Percentiles rank a stretch among this genome's conserved stretches.
Evolutionary conservation across 2,888 invertebrate genomes (phyloP).

Genomic region (Acanthacorydalis orientalis): DNA sequence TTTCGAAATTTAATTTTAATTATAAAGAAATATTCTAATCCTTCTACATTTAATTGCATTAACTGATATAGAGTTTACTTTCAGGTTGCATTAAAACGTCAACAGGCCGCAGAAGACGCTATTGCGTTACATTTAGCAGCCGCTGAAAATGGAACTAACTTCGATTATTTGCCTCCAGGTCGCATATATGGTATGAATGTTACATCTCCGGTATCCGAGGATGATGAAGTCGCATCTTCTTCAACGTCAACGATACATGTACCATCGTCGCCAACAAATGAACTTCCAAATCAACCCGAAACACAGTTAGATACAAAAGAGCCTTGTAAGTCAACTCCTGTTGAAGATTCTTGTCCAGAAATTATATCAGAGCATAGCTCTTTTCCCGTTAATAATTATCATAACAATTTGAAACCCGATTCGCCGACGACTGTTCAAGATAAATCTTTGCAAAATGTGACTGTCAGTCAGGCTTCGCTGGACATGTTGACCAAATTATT

Average conservation of each 20-base stretch:
- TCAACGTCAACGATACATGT: slow-evolving; percentile 7
- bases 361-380: background rate
- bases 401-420: background rate
- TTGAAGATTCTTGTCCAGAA: slow-evolving; percentile 7
- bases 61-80: slow-evolving; percentile 6
- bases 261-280: background rate
- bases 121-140: slow-evolving; percentile 83
- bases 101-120: slow-evolving; percentile 94
- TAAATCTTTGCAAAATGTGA: background rate
- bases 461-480: slow-evolving; percentile 52
- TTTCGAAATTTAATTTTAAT: too few relatives aligned
- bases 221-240: slow-evolving; percentile 2
- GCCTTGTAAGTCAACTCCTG: slow-evolving; percentile 2
- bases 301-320: slow-evolving; percentile 6
- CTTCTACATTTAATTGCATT: too few relatives aligned
- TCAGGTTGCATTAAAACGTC: slow-evolving; percentile 85
- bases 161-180: slow-evolving; percentile 67
- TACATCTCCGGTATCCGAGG: slow-evolving; percentile 46
- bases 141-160: slow-evolving; percentile 57
- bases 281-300: slow-evolving; percentile 1
- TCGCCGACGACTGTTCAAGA: slow-evolving; percentile 4
- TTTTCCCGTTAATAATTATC: background rate
- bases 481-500: slow-evolving; percentile 81
- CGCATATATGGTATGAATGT: slow-evolving; percentile 81
- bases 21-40: too few relatives aligned